Conservation (phyloP, 2,797 vertebrate genomes). For the Halcyon badia region DNA sequence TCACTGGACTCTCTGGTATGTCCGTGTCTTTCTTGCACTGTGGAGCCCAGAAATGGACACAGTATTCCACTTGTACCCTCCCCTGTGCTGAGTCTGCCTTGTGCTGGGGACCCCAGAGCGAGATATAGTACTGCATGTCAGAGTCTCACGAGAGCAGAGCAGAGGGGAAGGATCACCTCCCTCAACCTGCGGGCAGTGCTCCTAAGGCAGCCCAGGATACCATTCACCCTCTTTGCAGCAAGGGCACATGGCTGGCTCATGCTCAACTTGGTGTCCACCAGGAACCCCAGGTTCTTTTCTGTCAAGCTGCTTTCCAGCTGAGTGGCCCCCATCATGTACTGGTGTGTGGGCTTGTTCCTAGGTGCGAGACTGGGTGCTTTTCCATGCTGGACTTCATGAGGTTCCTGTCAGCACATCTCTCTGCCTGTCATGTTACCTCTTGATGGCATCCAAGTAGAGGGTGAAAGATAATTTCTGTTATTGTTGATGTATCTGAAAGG, state of each 20-base stretch:
- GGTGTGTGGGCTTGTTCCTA: background rate
- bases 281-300: background rate
- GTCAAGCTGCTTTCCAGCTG: background rate
- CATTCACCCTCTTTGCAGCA: background rate
- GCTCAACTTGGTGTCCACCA: background rate
- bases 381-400: background rate
- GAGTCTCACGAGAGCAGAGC: too few species aligned
- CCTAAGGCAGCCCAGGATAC: background rate
- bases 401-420: background rate
- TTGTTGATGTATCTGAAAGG: background rate
- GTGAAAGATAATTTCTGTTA: background rate
- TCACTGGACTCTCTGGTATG: rapidly evolving
- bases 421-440: background rate
- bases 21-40: background rate
- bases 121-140: too few species aligned
- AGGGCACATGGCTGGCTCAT: rapidly evolving
- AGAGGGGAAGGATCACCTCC: background rate
- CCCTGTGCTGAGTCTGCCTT: background rate
- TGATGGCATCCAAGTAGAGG: background rate
- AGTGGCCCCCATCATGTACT: background rate
- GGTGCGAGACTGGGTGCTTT: background rate
- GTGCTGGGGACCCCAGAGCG: too few species aligned
- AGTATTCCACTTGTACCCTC: background rate
- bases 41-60: background rate
- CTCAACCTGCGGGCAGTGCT: rapidly evolving